Evolutionary conservation across 2,113 vertebrate species (phyloP), one percentile per base, ranked within the genome.

Genomic region (Pycnonotus jocosus): DNA sequence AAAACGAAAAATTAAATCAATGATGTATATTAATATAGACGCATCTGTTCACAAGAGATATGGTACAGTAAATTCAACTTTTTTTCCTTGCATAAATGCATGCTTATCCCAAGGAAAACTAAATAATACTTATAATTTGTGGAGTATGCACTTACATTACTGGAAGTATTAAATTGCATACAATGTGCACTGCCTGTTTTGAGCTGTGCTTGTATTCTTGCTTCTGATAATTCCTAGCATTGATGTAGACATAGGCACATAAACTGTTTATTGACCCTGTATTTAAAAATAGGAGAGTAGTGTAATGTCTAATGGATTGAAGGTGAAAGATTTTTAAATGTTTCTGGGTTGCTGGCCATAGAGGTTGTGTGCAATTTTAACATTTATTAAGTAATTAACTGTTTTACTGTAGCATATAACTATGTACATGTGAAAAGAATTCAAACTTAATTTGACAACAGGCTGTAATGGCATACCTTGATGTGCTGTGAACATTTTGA

Each of bases 1-100:
- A 97, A 98, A 97, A 96, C 96, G 96, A 98, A 98, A 97, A 97
- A 97, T 98, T 96, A 98, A 97, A 97, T 97, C 97, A 98, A 91
- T 53, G 70, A 97, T 95, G 96, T 98, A 94, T 95, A 96, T 98
- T 97, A 98, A 97, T 97, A 96, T 81, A 81, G 96, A 96, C 92
- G 31, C 57, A 18, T 97, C 96, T 98, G 96, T 96, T 97, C 95
- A 93, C n/a, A 12, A 89, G 93, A 98, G 95, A 98, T 97, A 97
- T 84, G 92, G 89, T 92, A 93, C 69, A 96, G 90, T 94, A 97
- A 96, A 96, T 93, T 86, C 95, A 96, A 96, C 92, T 97, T 97
- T 81, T 83, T 96, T 94, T 90, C 38, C 87, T 92, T 80, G 47
- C 92, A 90, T 95, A 96, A 97, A 93, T 96, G 84, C 60, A 85